Evolutionary conservation across 2,113 vertebrate genomes (phyloP).

Genomic region (Protomyctophum bolini): DNA sequence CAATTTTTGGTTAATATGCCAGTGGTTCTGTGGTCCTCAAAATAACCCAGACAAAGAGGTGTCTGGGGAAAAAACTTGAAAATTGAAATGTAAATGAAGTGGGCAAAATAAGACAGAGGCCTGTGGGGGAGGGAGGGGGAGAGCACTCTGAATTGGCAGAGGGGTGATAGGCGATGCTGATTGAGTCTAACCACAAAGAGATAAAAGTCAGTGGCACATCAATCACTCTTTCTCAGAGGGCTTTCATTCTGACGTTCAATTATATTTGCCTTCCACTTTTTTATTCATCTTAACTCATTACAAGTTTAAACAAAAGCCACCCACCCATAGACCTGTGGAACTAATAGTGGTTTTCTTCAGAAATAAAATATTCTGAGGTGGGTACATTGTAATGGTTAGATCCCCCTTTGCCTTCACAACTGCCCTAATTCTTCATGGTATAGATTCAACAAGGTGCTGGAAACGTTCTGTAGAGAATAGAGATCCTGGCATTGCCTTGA

Average conservation of each 20-base stretch:
- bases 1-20: slow-evolving; percentile 70
- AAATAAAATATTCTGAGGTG: no score
- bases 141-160: slow-evolving; percentile 25
- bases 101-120: slow-evolving; percentile 55
- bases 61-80: slow-evolving; percentile 84
- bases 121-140: slow-evolving; percentile 48
- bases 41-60: slow-evolving; percentile 87
- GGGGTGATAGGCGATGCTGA: slow-evolving; percentile 27
- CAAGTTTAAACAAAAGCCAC: not conserved
- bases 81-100: slow-evolving; percentile 88
- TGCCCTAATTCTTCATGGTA: no score
- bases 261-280: not conserved
- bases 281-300: not conserved
- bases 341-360: not conserved
- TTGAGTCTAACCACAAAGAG: slow-evolving; percentile 28
- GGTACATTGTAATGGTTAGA: no score
- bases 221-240: slow-evolving; percentile 18
- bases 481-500: no score
- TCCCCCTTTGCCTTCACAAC: no score
- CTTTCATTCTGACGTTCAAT: slow-evolving; percentile 10
- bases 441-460: no score
- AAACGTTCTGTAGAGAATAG: no score
- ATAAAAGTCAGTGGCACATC: slow-evolving; percentile 18
- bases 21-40: slow-evolving; percentile 73
- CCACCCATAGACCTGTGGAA: not conserved